Percentiles rank a stretch among this genome's conserved stretches.
Conservation (phyloP, 2,113 vertebrate genomes). For the Benitochromis conjunctus region DNA sequence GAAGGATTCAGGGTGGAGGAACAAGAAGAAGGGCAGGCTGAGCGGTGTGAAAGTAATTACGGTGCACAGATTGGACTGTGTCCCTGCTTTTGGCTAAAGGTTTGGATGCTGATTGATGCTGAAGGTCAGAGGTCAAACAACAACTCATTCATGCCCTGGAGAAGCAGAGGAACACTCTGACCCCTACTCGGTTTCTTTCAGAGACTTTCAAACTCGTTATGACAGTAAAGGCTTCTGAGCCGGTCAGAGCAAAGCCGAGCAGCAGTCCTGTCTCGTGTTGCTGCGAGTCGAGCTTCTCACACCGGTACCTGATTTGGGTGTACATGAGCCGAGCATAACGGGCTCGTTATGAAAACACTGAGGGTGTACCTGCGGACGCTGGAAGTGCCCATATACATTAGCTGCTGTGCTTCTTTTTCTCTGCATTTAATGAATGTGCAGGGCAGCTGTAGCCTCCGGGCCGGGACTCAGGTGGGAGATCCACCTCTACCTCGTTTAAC, state of each 20-base stretch:
- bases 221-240: constrained; percentile 21
- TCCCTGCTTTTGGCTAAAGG: background rate
- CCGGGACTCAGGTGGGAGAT: background rate
- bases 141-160: background rate
- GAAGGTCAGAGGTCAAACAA: background rate
- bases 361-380: background rate
- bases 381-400: background rate
- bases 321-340: background rate
- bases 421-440: background rate
- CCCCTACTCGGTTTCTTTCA: background rate
- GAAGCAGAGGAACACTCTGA: background rate
- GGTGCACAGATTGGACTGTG: background rate
- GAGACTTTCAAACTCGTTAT: constrained; percentile 24
- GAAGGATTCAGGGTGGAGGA: background rate
- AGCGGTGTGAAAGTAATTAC: background rate
- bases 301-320: background rate
- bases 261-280: background rate
- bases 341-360: background rate
- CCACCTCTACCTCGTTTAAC: background rate
- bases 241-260: background rate
- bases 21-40: background rate
- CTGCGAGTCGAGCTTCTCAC: background rate
- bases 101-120: background rate
- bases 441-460: background rate
- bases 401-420: background rate